Percentiles rank a stretch among this genome's conserved stretches.
Evolutionary conservation across 2,888 invertebrate genomes (phyloP).

Genomic region (Unio pictorum): DNA sequence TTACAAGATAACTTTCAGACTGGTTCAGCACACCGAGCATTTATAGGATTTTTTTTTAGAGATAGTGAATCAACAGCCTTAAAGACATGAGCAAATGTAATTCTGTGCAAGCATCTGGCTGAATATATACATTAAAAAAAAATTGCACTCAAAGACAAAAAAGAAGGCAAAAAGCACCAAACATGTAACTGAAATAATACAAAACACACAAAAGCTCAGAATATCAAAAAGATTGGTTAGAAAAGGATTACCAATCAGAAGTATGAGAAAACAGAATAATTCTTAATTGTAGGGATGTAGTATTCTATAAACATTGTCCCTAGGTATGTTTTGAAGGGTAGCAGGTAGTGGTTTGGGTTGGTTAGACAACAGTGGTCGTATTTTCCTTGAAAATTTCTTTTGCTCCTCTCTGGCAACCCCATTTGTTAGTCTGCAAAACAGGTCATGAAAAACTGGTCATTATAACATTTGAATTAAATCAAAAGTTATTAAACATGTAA

Average conservation of each 20-base stretch:
- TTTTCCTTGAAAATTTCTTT: constrained; percentile 21
- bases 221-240: constrained; percentile 4
- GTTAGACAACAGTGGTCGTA: constrained; percentile 17
- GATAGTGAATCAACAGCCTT: constrained; percentile 14
- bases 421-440: constrained; percentile 7
- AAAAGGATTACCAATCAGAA: neutral
- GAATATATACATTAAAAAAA: constrained; percentile 3
- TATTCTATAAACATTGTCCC: constrained; percentile 52
- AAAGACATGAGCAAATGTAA: constrained; percentile 27
- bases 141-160: constrained; percentile 8
- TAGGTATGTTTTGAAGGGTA: constrained; percentile 42
- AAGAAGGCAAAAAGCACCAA: constrained; percentile 21
- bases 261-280: constrained; percentile 5
- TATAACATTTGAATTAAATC: neutral
- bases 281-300: constrained; percentile 48
- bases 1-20: no score
- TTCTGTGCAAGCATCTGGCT: neutral
- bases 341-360: constrained; percentile 46
- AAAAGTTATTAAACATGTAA: neutral
- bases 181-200: constrained; percentile 6
- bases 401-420: constrained; percentile 26
- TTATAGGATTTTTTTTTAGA: neutral
- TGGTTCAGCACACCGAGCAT: neutral
- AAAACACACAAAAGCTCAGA: constrained; percentile 5
- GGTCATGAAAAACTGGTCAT: neutral